Conservation (phyloP, 2,888 invertebrate species). For the Sympetrum striolatum region DNA sequence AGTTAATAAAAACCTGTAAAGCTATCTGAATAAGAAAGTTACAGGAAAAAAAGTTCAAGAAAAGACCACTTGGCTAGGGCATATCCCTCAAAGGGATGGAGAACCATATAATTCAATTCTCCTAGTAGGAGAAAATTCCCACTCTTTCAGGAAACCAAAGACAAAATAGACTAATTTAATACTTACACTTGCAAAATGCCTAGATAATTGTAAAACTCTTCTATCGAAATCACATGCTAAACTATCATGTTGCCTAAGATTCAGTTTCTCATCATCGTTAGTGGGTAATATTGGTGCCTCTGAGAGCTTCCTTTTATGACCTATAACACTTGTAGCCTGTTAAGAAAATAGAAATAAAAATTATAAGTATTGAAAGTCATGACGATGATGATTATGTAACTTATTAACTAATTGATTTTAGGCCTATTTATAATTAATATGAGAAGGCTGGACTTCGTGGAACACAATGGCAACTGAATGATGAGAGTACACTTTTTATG, state of each 20-base stretch:
- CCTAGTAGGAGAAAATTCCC: too few relatives aligned
- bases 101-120: too few relatives aligned
- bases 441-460: too few relatives aligned
- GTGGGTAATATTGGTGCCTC: conserved; percentile 69
- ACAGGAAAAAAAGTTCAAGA: too few relatives aligned
- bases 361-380: neutral
- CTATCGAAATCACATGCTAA: conserved; percentile 78
- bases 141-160: neutral
- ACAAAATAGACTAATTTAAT: neutral
- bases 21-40: too few relatives aligned
- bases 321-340: conserved; percentile 85
- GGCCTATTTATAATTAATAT: too few relatives aligned
- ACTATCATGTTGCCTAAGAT: conserved; percentile 67
- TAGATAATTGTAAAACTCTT: conserved; percentile 76
- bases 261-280: conserved; percentile 68
- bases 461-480: too few relatives aligned
- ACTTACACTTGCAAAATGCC: conserved; percentile 76
- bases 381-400: neutral
- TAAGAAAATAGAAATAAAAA: neutral
- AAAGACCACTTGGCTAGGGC: too few relatives aligned
- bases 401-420: too few relatives aligned
- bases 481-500: too few relatives aligned
- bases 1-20: too few relatives aligned
- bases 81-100: too few relatives aligned
- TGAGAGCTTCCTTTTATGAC: conserved; percentile 70